Evolutionary conservation across 2,113 vertebrate species (phyloP), one percentile per base, ranked within the genome.

Genomic region (Nicator chloris): DNA sequence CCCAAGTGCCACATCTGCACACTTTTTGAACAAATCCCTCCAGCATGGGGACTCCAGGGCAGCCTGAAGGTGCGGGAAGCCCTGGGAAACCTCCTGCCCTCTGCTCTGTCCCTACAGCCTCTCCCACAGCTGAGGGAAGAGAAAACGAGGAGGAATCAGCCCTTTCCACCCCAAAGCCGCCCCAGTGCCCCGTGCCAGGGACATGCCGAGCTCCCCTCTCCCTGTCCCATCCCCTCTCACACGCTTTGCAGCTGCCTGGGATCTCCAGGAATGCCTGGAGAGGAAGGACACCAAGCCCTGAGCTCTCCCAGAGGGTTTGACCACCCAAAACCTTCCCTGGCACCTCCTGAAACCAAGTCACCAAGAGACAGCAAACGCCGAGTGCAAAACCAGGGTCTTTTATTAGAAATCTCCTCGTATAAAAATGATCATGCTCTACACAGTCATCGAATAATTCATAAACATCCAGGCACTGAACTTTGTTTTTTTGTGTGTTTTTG

Each of bases 401-500:
- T 98, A 99, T 99, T 99, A 99, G 98, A 99, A 99, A 99, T 98
- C 98, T 99, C 98, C 98, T 98, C 90, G 99, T 99, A 99, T 98
- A 99, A 99, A 99, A 99, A 99, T 98, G 97, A 98, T 98, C 99
- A 99, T 99, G 99, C 99, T 98, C 98, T 98, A 99, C 98, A 99
- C 98, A 97, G 98, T 98, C 96, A 95, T 98, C 97, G 96, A 97
- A 97, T 98, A 98, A 98, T 97, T 98, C 98, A 98, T 98, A 99
- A 98, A 99, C 99, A 99, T 99, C 98, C 99, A 99, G 99, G 99
- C 99, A 99, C 99, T 99, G 98, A 98, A 98, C 98, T 99, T 97
- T 35, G 92, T 96, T 90, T 86, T 47, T 45, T 95, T 95, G 81
- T 94, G 77, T 56, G 95, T 94, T 91, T 56, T 97, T 95, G 93